A percentile compares a stretch with the other conserved stretches of the same genome.
Conservation (phyloP, 2,797 vertebrate species). For the Philypnodon macrostomus region DNA sequence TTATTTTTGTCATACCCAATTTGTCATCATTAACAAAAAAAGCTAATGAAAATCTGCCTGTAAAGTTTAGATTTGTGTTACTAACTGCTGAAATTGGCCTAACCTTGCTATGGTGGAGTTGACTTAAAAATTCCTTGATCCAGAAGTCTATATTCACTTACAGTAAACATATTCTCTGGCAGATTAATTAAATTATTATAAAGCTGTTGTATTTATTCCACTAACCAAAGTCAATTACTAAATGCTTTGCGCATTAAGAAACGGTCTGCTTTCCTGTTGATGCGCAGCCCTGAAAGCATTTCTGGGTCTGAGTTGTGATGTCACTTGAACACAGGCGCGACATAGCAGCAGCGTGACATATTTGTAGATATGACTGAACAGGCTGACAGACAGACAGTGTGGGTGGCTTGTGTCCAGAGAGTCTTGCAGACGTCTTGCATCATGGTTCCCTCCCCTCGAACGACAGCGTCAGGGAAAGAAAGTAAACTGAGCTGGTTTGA, state of each 20-base stretch:
- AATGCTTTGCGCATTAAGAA: constrained; percentile 1
- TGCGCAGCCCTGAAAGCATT: constrained; percentile 19
- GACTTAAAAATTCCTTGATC: too few species aligned
- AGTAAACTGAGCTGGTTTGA: constrained; percentile 38
- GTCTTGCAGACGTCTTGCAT: constrained; percentile 78
- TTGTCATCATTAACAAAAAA: too few species aligned
- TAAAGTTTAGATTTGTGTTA: too few species aligned
- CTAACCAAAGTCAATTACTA: too few species aligned
- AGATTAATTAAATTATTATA: too few species aligned
- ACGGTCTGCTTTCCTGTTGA: constrained; percentile 28
- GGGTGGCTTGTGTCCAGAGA: constrained; percentile 61
- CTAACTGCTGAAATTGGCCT: too few species aligned
- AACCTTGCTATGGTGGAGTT: too few species aligned
- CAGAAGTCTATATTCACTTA: too few species aligned
- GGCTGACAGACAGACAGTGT: constrained; percentile 16
- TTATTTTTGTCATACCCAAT: too few species aligned
- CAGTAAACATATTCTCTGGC: too few species aligned
- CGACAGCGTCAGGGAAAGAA: constrained; percentile 37
- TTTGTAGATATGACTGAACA: constrained; percentile 14
- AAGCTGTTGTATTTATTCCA: too few species aligned
- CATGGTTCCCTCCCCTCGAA: constrained; percentile 63
- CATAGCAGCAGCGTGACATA: constrained; percentile 24
- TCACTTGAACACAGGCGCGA: constrained; percentile 32
- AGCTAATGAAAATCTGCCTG: too few species aligned
- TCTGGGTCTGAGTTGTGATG: constrained; percentile 28